Evolutionary conservation across 2,797 vertebrate genomes (phyloP).

Genomic region (Sebastes steindachneri): DNA sequence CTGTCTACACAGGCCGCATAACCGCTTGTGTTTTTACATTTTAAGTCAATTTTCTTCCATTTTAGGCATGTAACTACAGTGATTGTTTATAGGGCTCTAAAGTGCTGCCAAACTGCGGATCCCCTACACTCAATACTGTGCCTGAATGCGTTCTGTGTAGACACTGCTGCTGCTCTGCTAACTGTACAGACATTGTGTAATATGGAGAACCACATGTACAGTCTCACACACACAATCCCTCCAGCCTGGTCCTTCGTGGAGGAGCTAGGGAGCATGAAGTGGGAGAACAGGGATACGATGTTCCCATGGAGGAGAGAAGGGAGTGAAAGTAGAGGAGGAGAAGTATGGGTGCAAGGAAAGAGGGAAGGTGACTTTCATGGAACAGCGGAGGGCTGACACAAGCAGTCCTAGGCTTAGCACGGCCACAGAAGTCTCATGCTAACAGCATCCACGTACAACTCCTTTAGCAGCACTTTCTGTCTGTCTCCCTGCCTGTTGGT

Average conservation of each 20-base stretch:
- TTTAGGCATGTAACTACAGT: background rate
- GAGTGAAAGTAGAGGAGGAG: slow-evolving; percentile 23
- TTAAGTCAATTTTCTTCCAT: background rate
- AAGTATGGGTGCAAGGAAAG: slow-evolving; percentile 20
- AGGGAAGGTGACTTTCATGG: slow-evolving; percentile 81
- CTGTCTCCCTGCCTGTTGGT: slow-evolving; percentile 58
- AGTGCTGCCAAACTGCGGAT: background rate
- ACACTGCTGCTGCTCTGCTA: background rate
- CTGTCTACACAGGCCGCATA: background rate
- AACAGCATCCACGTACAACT: slow-evolving; percentile 65
- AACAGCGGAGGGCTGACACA: slow-evolving; percentile 78
- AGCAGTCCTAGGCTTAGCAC: slow-evolving; percentile 73
- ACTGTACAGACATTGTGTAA: background rate
- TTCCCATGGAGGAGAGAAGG: background rate
- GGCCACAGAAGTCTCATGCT: slow-evolving; percentile 69
- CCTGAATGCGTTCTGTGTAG: background rate
- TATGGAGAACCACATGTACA: background rate
- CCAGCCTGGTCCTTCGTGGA: slow-evolving; percentile 3
- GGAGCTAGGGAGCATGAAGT: slow-evolving; percentile 9
- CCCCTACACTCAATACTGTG: background rate
- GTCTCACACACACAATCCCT: background rate
- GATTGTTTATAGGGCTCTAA: background rate
- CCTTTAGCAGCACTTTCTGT: slow-evolving; percentile 70
- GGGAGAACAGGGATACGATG: background rate
- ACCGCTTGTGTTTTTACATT: background rate